Base-by-base conservation (phyloP, 2,888 invertebrate genomes). In the Cylindroiulus punctatus region DNA sequence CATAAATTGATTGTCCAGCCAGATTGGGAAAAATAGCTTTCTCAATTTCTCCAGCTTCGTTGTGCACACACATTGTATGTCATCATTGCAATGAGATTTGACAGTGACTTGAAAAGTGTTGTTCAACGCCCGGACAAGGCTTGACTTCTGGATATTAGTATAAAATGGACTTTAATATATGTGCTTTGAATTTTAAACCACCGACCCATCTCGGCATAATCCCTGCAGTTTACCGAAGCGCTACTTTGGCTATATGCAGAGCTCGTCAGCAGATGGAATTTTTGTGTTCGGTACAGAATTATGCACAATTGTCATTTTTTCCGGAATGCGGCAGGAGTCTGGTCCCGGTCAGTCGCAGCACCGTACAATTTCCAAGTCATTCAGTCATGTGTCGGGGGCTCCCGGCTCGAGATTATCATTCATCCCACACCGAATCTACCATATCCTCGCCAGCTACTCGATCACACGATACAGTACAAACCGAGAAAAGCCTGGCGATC, bases 401-500 rank as follows among this genome's bases (percentile, higher is more conserved):
- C 76, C 30, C 3, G 5, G n/a, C 17, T 30, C 26, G 4, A 76
- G 76, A 76, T 32, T 76, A 10, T 30, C 30, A 30, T 76, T 76
- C 76, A 30, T 30, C 76, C 76, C 17, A 12, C 57, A 22, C 57
- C 10, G 30, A 17, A 76, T 76, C 76, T 76, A 30, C 30, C 76
- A 76, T 76, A 76, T 76, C 76, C 76, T 76, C 65, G 8, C 12
- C 65, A 65, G 22, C 65, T 65, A 26, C 22, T 65, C 30, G 30
- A 76, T 76, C 30, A 76, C 30, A 76, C 26, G 76, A 26, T 17
- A 76, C 76, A 76, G 76, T 76, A 76, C 76, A 76, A 76, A 76
- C 76, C 26, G 26, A 65, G 26, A 26, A 26, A 65, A 65, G 26
- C 65, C 76, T 76, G 76, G 76, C 76, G 14, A 30, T 17, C 30